Evolutionary conservation across 1,140 invertebrate genomes (phyloP), one percentile per base, ranked within the genome.

Genomic region (Drosophila funebris): DNA sequence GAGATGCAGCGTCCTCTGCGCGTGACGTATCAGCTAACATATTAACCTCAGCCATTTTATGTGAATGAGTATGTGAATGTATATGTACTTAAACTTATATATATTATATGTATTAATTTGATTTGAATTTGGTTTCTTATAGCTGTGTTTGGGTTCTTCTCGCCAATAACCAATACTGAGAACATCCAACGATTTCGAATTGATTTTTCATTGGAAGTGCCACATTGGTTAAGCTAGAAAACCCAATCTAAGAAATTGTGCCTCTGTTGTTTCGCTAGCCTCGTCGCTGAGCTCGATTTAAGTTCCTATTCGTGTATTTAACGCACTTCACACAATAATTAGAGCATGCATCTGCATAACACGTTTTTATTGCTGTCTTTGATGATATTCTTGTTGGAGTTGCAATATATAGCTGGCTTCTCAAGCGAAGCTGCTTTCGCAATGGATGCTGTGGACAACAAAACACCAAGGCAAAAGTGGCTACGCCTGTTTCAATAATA

Each of bases 151-250:
- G 64, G 72, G 50, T 66, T 63, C 71, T 66, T 82, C 89, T 85
- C 63, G 81, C 78, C 77, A 89, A 90, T 85, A 90, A 84, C 89
- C 89, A 90, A 90, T 90, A 90, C 81, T 85, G 84, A 90, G 78
- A 85, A 75, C 85, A 90, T 90, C 89, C 89, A 90, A 90, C 80
- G 80, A 82, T 87, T 87, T 78, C 60, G 52, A 79, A 82, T 76
- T 78, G 70, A 78, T 81, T 78, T 66, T 69, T 87, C 87, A 90
- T 90, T 90, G 89, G 89, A 90, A 75, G 70, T 79, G 81, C 78
- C 89, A 82, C 80, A 90, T 90, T 90, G 89, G 62, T 89, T 89
- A 90, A 82, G 73, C 84, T 73, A 90, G 89, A 90, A 79, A 73
- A 63, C 78, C 87, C 78, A 52, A 64, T 53, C 46, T 50, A 24